Percentiles rank a stretch among this genome's conserved stretches.
These are phyloP conservation scores for Procapra przewalskii DNA, from an alignment of 2,113 vertebrate genomes.

Conservation along the genomic window DNA sequence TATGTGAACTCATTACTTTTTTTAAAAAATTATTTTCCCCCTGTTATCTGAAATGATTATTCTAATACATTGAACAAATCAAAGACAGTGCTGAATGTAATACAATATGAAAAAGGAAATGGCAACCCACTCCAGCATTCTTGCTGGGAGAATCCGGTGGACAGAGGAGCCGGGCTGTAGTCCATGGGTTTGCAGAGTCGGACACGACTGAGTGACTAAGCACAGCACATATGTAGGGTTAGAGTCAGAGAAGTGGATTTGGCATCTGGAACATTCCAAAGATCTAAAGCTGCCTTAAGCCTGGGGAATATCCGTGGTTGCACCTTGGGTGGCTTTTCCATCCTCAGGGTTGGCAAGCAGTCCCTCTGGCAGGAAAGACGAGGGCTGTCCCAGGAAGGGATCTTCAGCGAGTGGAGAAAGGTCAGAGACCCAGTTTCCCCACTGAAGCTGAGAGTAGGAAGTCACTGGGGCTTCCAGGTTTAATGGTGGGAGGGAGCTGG, in stretches of 20 bases:
- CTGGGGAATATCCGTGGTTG: background rate
- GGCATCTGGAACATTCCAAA: background rate
- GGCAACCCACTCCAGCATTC: background rate
- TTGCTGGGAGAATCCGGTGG: background rate
- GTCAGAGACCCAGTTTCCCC: background rate
- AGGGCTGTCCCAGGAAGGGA: background rate
- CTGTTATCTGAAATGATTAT: background rate
- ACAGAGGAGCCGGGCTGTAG: background rate
- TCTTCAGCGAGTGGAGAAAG: background rate
- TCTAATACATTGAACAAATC: background rate
- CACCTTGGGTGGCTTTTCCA: background rate
- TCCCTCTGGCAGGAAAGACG: background rate
- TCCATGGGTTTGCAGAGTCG: background rate
- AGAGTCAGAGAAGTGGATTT: background rate
- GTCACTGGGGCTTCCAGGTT: fast-evolving
- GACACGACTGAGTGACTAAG: background rate
- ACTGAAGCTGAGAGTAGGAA: background rate
- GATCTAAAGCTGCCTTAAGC: background rate
- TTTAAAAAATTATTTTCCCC: background rate
- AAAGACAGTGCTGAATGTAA: background rate
- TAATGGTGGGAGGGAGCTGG: too few relatives aligned
- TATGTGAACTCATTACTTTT: background rate
- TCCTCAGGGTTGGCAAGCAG: background rate
- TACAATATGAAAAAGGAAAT: background rate
- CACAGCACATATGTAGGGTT: background rate